phyloP scores from a whole-genome alignment of 2,113 vertebrate species.

The Eleginops maclovinus region DNA sequence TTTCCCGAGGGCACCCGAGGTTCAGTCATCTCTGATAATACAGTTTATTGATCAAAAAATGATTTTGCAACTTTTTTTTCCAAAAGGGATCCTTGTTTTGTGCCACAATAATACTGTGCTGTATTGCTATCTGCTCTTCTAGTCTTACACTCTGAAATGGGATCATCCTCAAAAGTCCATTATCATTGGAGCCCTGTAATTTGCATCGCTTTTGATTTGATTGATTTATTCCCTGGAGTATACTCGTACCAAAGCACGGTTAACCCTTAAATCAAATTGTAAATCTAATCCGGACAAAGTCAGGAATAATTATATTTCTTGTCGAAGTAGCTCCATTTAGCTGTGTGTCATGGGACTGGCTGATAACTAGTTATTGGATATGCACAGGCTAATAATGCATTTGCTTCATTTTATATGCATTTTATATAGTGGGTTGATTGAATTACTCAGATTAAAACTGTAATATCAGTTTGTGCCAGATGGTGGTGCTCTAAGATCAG shows the following conservation, averaged over 20 bases:
- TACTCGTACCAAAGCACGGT: background rate
- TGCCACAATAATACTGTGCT: background rate
- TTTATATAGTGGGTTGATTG: background rate
- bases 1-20: background rate
- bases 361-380: background rate
- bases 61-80: no score
- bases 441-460: constrained; percentile 37
- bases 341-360: background rate
- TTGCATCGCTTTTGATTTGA: constrained; percentile 6
- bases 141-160: background rate
- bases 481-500: constrained; percentile 75
- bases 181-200: background rate
- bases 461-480: constrained; percentile 69
- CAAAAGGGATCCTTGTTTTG: background rate
- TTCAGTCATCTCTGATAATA: background rate
- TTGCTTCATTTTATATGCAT: background rate
- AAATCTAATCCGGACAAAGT: background rate
- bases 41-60: background rate
- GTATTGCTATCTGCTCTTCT: background rate
- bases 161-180: background rate
- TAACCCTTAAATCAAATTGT: constrained; percentile 1
- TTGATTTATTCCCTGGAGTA: background rate
- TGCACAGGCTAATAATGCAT: background rate
- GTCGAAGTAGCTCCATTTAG: no score
- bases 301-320: background rate